Conservation (phyloP, 2,113 vertebrate species). For the Buteo buteo region DNA sequence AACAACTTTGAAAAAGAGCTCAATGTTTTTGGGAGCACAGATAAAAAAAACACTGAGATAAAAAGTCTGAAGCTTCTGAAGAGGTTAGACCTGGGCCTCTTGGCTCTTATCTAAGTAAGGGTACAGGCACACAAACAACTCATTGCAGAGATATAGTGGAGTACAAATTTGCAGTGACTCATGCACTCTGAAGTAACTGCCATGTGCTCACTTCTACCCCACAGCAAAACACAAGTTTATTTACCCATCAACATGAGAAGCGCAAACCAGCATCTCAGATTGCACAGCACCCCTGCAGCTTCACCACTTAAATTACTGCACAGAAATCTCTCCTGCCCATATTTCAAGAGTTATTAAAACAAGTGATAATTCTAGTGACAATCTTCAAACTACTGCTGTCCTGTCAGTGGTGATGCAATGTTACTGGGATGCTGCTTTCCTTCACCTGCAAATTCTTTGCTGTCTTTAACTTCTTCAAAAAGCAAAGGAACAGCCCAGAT, state of each 20-base stretch:
- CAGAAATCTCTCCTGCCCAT: background rate
- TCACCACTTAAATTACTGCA: background rate
- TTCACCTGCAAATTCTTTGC: background rate
- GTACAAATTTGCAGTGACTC: slow-evolving; percentile 43
- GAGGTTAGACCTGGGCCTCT: slow-evolving; percentile 1
- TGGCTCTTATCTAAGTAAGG: background rate
- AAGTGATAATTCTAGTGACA: background rate
- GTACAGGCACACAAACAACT: slow-evolving; percentile 30
- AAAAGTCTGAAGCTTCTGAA: slow-evolving; percentile 46
- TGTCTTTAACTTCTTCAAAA: background rate
- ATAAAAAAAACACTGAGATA: background rate
- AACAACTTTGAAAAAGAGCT: slow-evolving; percentile 25
- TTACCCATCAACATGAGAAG: background rate
- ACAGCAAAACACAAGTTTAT: background rate
- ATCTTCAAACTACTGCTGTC: background rate
- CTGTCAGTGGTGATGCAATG: background rate
- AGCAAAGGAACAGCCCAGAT: background rate
- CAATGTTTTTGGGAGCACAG: background rate
- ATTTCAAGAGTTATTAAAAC: background rate
- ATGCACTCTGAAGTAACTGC: background rate
- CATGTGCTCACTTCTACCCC: background rate
- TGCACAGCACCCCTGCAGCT: background rate
- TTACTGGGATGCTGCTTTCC: background rate
- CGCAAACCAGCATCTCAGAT: background rate
- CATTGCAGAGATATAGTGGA: background rate